Percentiles rank a stretch among this genome's conserved stretches.
These are phyloP conservation scores for Amniataba percoides DNA, from an alignment of 2,797 vertebrate genomes.

Conservation along the genomic window DNA sequence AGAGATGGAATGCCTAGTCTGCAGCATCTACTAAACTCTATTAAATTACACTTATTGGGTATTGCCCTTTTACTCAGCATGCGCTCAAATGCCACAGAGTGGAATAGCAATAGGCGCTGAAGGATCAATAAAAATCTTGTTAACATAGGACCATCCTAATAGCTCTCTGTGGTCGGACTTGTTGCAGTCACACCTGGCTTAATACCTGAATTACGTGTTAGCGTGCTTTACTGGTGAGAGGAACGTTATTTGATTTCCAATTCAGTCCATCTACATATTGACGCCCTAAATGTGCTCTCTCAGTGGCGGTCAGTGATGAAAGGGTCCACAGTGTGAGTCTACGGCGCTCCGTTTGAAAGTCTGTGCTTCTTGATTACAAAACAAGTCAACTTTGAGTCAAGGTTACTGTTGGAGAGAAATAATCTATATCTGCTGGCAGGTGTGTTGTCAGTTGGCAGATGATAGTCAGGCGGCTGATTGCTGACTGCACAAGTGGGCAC, in stretches of 20 bases:
- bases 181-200: constrained; percentile 60
- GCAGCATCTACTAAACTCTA: constrained; percentile 19
- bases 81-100: constrained; percentile 45
- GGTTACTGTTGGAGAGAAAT: not conserved
- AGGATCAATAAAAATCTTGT: constrained; percentile 70
- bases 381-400: constrained; percentile 22
- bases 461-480: constrained; percentile 12
- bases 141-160: constrained; percentile 58
- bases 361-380: not conserved
- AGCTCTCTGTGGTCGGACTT: constrained; percentile 49
- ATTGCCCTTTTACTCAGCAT: constrained; percentile 46
- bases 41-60: constrained; percentile 37
- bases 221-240: constrained; percentile 8
- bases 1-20: constrained; percentile 14
- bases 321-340: not conserved
- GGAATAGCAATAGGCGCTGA: constrained; percentile 47
- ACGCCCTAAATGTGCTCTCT: constrained; percentile 11
- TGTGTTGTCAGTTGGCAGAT: constrained; percentile 14
- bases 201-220: constrained; percentile 35
- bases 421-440: constrained; percentile 5
- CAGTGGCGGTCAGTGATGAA: constrained; percentile 8
- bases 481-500: constrained; percentile 39
- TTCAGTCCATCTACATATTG: constrained; percentile 17
- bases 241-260: constrained; percentile 52
- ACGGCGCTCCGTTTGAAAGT: constrained; percentile 7